Base-by-base conservation (phyloP, 2,113 vertebrate genomes). In the Gambusia holbrooki region DNA sequence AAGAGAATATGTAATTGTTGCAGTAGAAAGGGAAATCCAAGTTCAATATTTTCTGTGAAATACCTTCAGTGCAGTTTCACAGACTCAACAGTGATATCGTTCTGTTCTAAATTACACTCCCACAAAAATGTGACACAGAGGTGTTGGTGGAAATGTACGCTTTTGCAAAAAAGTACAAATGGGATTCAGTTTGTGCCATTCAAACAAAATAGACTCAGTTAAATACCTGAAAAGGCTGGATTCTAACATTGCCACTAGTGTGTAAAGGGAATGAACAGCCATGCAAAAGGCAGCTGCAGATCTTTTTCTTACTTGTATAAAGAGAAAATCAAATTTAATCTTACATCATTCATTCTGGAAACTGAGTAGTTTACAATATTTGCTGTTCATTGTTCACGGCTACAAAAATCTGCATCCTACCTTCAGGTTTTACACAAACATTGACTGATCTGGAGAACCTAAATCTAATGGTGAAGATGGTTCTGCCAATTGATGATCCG, bases 381-480 rank as follows among this genome's bases (percentile, higher is more conserved):
- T n/a, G 25, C 2, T n/a, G 25, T 2, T 58, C 7, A n/a, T n/a
- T n/a, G 51, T 58, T 58, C 25, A 58, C 9, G 51, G 5, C 45
- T 19, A 63, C 35, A 62, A 63, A 63, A 32, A 9, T 65, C 22
- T n/a, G 32, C 17, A n/a, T 54, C 17, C 22, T 5, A 29, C 4
- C 1, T 58, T 9, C 2, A n/a, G 19, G 22, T 17, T 64, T 65
- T 30, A 71, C 48, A 11, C 40, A 14, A 27, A 61, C 58, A 66
- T n/a, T 7, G 45, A 82, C 40, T 27, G 3, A 79, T 61, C 28
- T 35, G 7, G 13, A 66, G 48, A 74, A 40, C 29, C 76, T 74
- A 58, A 73, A 88, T 37, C 40, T 13, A 68, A 37, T 37, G 35
- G 35, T 65, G 65, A 54, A 71, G 68, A 19, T 66, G 79, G 68